A percentile compares a stretch with the other conserved stretches of the same genome.
Conservation (phyloP, 2,113 vertebrate species). For the Casuarius casuarius region DNA sequence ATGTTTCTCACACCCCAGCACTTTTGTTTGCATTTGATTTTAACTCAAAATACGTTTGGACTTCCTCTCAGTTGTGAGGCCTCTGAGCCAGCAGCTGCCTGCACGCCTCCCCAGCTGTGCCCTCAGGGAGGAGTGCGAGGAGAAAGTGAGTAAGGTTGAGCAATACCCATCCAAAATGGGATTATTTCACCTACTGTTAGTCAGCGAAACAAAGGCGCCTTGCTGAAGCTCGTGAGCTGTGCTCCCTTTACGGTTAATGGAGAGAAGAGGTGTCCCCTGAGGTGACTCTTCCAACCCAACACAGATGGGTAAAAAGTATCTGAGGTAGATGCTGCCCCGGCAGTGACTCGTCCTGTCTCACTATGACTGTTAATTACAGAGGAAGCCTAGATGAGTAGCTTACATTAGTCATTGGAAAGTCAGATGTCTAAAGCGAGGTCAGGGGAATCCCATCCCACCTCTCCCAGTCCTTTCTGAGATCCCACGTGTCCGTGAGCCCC, state of each 20-base stretch:
- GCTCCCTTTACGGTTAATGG: neutral
- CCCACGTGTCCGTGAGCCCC: accelerated
- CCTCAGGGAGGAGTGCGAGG: neutral
- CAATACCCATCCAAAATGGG: neutral
- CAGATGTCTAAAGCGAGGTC: neutral
- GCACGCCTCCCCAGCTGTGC: neutral
- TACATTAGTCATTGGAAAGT: neutral
- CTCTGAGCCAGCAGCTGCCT: neutral
- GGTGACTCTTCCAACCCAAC: neutral
- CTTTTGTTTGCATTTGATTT: neutral
- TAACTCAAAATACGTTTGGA: neutral
- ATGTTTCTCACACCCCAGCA: neutral
- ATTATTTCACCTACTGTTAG: neutral
- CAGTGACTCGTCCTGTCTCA: neutral
- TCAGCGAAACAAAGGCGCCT: neutral
- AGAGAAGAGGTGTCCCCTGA: neutral
- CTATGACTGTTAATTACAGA: neutral
- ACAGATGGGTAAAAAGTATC: neutral
- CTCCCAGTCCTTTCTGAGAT: neutral
- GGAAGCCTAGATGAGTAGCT: neutral
- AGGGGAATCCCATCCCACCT: neutral
- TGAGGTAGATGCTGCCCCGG: neutral
- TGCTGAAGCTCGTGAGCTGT: neutral
- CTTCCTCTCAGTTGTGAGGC: neutral
- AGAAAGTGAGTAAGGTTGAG: neutral